A percentile compares a stretch with the other conserved stretches of the same genome.
phyloP scores from a whole-genome alignment of 2,888 invertebrate genomes.

The Autographa gamma region DNA sequence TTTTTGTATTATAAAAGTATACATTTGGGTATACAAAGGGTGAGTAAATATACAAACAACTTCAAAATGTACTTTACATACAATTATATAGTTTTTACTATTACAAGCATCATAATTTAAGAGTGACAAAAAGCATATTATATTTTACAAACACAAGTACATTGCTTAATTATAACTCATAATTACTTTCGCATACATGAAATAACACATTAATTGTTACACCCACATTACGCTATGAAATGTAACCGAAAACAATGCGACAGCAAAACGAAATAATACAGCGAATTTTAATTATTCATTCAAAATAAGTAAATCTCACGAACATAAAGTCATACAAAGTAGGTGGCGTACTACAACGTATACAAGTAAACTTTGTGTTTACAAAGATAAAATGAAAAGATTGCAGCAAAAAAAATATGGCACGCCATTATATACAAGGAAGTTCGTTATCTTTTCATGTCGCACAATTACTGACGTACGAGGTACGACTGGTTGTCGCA shows the following conservation, averaged over 20 bases:
- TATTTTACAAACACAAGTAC: not conserved
- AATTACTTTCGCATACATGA: not conserved
- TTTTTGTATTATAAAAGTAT: not conserved
- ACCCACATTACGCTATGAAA: not conserved
- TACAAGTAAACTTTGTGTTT: slow-evolving; percentile 30
- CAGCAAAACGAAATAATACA: not conserved
- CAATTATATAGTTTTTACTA: too few relatives aligned
- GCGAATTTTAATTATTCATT: slow-evolving; percentile 1
- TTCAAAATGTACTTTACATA: too few relatives aligned
- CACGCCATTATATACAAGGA: slow-evolving; percentile 48
- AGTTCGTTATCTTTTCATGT: slow-evolving; percentile 49
- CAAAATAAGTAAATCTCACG: slow-evolving; percentile 22
- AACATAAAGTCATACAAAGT: slow-evolving; percentile 4
- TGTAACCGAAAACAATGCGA: slow-evolving; percentile 10
- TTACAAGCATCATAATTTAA: too few relatives aligned
- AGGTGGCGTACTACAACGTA: slow-evolving; percentile 21
- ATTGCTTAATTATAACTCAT: not conserved
- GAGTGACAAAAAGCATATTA: too few relatives aligned
- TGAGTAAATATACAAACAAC: too few relatives aligned
- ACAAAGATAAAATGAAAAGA: slow-evolving; percentile 38
- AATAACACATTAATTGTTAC: slow-evolving; percentile 4
- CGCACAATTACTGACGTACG: slow-evolving; percentile 45
- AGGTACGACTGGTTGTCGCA: slow-evolving; percentile 29
- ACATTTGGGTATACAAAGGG: too few relatives aligned
- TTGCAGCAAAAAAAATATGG: slow-evolving; percentile 39